Evolutionary conservation across 2,797 vertebrate species (phyloP).

Genomic region (Manis crassicaudata): DNA sequence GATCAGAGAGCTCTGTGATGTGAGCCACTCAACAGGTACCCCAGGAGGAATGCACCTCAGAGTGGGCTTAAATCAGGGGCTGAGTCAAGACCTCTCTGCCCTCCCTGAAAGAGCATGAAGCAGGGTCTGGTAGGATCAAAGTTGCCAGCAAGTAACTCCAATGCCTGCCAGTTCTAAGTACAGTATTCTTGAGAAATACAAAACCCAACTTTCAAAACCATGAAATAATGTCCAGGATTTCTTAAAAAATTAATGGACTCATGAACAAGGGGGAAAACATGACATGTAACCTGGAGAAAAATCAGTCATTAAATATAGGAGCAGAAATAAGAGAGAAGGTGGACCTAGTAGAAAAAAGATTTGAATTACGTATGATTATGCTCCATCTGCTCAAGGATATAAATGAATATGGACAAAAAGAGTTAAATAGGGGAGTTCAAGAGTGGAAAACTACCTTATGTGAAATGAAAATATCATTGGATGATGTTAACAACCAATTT

Average conservation of each 20-base stretch:
- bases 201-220: background rate
- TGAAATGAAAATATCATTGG: background rate
- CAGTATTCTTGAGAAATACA: background rate
- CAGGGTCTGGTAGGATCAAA: background rate
- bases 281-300: background rate
- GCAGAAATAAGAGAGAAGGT: background rate
- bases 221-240: background rate
- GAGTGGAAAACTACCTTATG: too few species aligned
- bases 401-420: background rate
- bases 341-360: background rate
- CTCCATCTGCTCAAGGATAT: background rate
- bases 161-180: background rate
- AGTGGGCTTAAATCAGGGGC: too few species aligned
- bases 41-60: accelerated
- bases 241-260: background rate
- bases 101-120: background rate
- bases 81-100: accelerated
- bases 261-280: background rate
- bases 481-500: background rate
- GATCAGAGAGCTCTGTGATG: background rate
- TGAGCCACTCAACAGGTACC: too few species aligned
- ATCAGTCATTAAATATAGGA: background rate
- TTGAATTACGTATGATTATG: background rate
- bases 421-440: background rate
- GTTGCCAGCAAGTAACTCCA: background rate